phyloP scores from a whole-genome alignment of 2,888 invertebrate genomes.

The Iphiclides podalirius region DNA sequence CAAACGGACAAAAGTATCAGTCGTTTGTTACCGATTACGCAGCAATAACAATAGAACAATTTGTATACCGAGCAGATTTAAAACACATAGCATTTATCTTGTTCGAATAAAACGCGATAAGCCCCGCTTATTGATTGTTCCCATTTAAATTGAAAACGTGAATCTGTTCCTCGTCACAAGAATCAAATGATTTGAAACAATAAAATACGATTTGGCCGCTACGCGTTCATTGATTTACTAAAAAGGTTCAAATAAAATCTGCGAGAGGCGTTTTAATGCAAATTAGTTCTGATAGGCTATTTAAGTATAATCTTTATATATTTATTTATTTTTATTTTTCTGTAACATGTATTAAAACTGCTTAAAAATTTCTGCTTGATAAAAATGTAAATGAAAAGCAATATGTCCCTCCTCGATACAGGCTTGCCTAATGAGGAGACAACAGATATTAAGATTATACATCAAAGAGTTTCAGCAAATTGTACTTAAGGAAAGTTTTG shows the following conservation, averaged over 20 bases:
- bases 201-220: conserved; percentile 34
- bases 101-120: conserved; percentile 65
- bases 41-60: conserved; percentile 54
- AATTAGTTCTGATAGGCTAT: too few species aligned
- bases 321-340: too few species aligned
- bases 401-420: too few species aligned
- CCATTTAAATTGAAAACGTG: conserved; percentile 66
- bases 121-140: conserved; percentile 66
- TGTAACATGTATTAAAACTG: too few species aligned
- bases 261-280: too few species aligned
- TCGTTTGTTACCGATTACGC: conserved; percentile 52
- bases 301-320: too few species aligned
- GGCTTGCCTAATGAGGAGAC: too few species aligned
- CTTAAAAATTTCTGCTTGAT: too few species aligned
- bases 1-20: conserved; percentile 41
- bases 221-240: background rate
- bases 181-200: conserved; percentile 49
- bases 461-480: too few species aligned
- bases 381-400: too few species aligned
- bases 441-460: too few species aligned
- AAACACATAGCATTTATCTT: conserved; percentile 65
- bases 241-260: background rate
- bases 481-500: too few species aligned
- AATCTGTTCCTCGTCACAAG: conserved; percentile 58
- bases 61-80: conserved; percentile 64